Base-by-base conservation (phyloP, 2,113 vertebrate species). In the Microcebus jonahi region DNA sequence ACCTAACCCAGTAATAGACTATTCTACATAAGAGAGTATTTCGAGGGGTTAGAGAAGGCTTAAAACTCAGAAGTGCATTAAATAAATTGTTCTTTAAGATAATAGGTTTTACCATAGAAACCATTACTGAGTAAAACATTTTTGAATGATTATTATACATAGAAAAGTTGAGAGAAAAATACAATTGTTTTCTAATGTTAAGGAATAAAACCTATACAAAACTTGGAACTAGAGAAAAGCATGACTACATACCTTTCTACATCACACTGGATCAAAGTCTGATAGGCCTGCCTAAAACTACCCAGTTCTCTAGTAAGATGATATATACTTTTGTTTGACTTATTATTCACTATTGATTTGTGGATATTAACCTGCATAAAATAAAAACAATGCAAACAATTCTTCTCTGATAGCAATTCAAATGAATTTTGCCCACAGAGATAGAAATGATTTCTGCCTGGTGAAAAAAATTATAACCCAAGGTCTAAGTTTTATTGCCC, bases 91-190 rank as follows among this genome's bases (percentile, higher is more conserved):
- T 86, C 57, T 82, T 90, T 86, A 73, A 83, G 77, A 21, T 50
- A 77, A 77, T 20, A 70, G 76, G 15, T 39, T 96, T 7, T 34
- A 61, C 91, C 36, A 83, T 13, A 45, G 25, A 91, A 71, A 29
- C 12, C 11, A 42, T 23, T 76, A 23, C 68, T 70, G 34, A 96
- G 31, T 36, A 71, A 77, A 70, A 29, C 48, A 31, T 36, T 84
- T 61, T 91, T 70, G 71, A 93, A 95, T 95, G 68, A 86, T 21
- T 83, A 25, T 8, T 86, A 42, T 83, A 48, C 36, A 31, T 75
- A 77, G 39, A 92, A 67, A 89, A 71, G 6, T 76, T 71, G 36
- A 88, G 18, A 84, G 42, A 6, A 93, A 95, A 86, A 83, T 68
- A 50, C 4, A 20, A 7, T 57, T 91, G 27, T 81, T 83, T 93